phyloP scores from a whole-genome alignment of 2,888 invertebrate genomes.

The Hypomecis atomaria region DNA sequence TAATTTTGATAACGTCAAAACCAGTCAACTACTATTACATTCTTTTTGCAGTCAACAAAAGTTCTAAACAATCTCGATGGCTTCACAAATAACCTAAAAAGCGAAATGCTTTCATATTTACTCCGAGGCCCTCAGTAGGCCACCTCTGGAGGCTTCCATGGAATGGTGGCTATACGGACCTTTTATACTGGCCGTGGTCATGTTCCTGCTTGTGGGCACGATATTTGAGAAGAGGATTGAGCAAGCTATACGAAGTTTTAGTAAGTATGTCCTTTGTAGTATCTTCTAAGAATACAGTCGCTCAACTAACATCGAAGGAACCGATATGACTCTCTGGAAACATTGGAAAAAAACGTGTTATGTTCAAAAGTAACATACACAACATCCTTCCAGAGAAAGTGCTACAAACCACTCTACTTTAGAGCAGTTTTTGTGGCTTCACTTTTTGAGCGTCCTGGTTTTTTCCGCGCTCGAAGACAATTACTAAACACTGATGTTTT shows the following conservation, averaged over 20 bases:
- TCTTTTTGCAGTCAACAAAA: background rate
- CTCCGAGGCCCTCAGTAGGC: background rate
- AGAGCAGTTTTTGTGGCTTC: too few species aligned
- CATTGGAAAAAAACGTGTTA: too few species aligned
- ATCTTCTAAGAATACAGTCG: too few species aligned
- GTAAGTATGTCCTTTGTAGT: conserved; percentile 53
- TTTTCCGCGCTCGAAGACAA: too few species aligned
- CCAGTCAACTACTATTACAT: background rate
- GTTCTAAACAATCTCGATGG: conserved; percentile 1
- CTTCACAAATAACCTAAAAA: conserved; percentile 9
- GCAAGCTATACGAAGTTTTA: conserved; percentile 49
- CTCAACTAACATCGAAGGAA: too few species aligned
- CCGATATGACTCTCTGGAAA: too few species aligned
- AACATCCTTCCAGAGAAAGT: too few species aligned
- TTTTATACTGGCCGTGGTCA: conserved; percentile 61
- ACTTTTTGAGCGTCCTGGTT: too few species aligned
- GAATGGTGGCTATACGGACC: conserved; percentile 67
- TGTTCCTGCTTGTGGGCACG: conserved; percentile 72
- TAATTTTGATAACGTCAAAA: too few species aligned
- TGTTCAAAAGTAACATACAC: too few species aligned
- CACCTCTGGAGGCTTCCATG: conserved; percentile 42
- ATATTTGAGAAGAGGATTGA: conserved; percentile 67
- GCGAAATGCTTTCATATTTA: background rate
- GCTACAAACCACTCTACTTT: too few species aligned
- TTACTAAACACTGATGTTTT: too few species aligned